phyloP scores from a whole-genome alignment of 2,888 invertebrate species.

The Drosophila fungiperda region DNA sequence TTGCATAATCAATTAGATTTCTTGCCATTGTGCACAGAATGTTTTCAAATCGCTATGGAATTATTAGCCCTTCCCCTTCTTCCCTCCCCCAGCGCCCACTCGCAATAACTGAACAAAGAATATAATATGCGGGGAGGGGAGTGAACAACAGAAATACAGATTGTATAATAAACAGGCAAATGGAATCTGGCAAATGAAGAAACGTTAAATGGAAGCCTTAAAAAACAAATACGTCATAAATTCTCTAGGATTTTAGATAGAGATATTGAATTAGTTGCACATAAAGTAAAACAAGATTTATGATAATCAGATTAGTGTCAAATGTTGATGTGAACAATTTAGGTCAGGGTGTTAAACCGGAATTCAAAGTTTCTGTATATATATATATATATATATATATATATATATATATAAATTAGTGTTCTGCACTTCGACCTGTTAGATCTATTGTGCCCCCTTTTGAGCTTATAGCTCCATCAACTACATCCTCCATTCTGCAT shows the following conservation, averaged over 20 bases:
- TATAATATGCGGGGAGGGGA: too few species aligned
- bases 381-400: too few species aligned
- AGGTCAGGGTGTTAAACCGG: neutral
- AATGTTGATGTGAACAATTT: neutral
- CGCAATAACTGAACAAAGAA: neutral
- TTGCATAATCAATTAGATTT: slow-evolving; percentile 55
- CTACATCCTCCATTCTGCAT: too few species aligned
- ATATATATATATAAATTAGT: too few species aligned
- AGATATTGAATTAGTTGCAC: neutral
- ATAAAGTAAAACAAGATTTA: too few species aligned
- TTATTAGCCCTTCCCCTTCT: neutral
- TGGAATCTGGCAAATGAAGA: neutral
- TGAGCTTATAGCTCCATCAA: too few species aligned
- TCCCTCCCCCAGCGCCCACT: too few species aligned
- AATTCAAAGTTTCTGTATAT: neutral
- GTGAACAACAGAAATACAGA: neutral
- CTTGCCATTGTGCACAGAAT: slow-evolving; percentile 1
- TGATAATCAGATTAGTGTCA: neutral
- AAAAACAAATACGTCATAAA: neutral
- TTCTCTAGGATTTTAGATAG: neutral
- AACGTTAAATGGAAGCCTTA: neutral
- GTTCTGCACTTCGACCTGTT: too few species aligned
- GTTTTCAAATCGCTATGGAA: neutral
- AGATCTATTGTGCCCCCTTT: too few species aligned
- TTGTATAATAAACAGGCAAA: neutral